Base-by-base conservation (phyloP, 2,113 vertebrate species). In the Salvator merianae region DNA sequence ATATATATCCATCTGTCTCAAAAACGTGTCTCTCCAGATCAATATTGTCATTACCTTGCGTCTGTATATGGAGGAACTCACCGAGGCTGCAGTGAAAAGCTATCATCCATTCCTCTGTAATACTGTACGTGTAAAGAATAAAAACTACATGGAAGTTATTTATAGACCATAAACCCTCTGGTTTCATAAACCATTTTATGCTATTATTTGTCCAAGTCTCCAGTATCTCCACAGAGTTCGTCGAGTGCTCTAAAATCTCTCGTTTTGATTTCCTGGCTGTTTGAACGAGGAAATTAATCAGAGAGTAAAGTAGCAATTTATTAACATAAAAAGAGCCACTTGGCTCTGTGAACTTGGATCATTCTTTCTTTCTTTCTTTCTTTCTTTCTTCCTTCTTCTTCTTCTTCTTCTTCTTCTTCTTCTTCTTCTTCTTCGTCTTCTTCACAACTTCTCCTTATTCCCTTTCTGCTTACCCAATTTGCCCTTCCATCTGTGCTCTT, bases 121-220 rank as follows among this genome's bases (percentile, higher is more conserved):
- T 93, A 86, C 73, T 87, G 94, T 94, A 95, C 90, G 90, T 96
- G 95, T 87, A 93, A 95, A 92, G 95, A 96, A 95, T 96, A 91
- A 94, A 85, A 93, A 96, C 94, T 90, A 94, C 86, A 32, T 83
- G 90, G 88, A 95, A 94, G 91, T 95, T 95, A 95, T 95, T 96
- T 96, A 95, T 95, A 94, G 93, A 92, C 86, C 89, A 78, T 91
- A 95, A 95, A 94, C 93, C 90, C 91, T 91, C 91, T 92, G 91
- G 89, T 95, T 96, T 95, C 91, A 95, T 95, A 95, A 96, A 94
- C 90, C 87, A 90, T 90, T 90, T 88, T 93, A 91, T 91, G 86
- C 90, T 91, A 87, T 88, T 95, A 93, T 95, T 96, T 96, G 88
- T 91, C 85, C 84, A 87, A 93, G 86, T 90, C 84, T 93, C 79